phyloP scores from a whole-genome alignment of 2,113 vertebrate species.

The Clupea harengus region DNA sequence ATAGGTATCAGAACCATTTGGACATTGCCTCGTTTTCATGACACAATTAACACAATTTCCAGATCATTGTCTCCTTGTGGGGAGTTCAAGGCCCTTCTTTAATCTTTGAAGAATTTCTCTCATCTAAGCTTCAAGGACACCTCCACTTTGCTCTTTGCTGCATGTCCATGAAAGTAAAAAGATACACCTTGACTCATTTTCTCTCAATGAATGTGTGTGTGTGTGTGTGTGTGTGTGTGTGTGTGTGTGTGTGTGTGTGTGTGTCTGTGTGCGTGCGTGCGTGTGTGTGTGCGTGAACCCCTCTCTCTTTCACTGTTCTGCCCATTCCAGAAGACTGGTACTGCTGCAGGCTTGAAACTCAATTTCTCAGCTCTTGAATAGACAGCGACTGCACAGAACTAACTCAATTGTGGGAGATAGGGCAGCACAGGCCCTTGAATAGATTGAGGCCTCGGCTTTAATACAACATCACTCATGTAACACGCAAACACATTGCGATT shows the following conservation, averaged over 20 bases:
- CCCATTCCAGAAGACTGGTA: slow-evolving; percentile 60
- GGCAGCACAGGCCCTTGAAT: slow-evolving; percentile 70
- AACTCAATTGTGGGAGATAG: slow-evolving; percentile 74
- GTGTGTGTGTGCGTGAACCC: slow-evolving; percentile 5
- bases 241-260: slow-evolving; percentile 28
- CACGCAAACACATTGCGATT: slow-evolving; percentile 64
- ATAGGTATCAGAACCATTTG: slow-evolving; percentile 8
- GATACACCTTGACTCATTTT: slow-evolving; percentile 60
- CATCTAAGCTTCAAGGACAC: slow-evolving; percentile 50
- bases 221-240: slow-evolving; percentile 32
- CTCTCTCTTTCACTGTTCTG: slow-evolving; percentile 40
- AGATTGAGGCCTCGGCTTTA: slow-evolving; percentile 73
- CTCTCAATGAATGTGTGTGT: slow-evolving; percentile 40
- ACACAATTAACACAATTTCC: slow-evolving; percentile 14
- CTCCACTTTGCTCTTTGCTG: slow-evolving; percentile 43
- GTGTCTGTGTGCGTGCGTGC: not conserved
- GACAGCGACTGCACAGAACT: slow-evolving; percentile 71
- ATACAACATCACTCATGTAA: slow-evolving; percentile 67
- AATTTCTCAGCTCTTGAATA: slow-evolving; percentile 77
- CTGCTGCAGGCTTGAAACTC: slow-evolving; percentile 72
- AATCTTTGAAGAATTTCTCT: slow-evolving; percentile 17
- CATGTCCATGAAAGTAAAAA: slow-evolving; percentile 47
- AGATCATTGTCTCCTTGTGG: slow-evolving; percentile 11
- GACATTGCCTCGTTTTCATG: not conserved
- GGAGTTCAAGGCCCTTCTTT: not conserved